Conservation (phyloP, 2,797 vertebrate genomes). For the Bovichtus variegatus region DNA sequence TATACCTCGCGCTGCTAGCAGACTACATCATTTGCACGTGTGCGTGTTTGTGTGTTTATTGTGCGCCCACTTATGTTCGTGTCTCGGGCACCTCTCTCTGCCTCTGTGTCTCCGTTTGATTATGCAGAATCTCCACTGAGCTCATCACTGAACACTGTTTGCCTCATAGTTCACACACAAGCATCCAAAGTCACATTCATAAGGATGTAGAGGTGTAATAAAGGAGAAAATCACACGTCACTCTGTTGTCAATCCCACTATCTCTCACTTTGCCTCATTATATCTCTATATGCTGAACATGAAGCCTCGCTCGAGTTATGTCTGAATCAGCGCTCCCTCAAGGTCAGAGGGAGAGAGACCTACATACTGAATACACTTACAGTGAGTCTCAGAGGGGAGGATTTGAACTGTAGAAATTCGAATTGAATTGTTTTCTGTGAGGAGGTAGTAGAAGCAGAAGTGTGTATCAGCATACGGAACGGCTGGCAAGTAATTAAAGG, state of each 20-base stretch:
- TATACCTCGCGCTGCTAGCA: not conserved
- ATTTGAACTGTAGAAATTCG: not conserved
- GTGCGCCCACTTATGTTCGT: not conserved
- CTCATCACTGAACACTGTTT: slow-evolving; percentile 42
- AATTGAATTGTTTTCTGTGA: not conserved
- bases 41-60: not conserved
- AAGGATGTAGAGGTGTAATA: not conserved
- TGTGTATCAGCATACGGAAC: not conserved
- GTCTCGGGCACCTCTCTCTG: slow-evolving; percentile 10
- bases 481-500: not conserved
- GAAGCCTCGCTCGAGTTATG: slow-evolving; percentile 27
- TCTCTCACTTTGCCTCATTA: not conserved
- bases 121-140: slow-evolving; percentile 57
- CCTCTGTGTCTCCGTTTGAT: slow-evolving; percentile 35
- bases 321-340: slow-evolving; percentile 53
- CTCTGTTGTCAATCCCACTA: not conserved
- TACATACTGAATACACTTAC: slow-evolving; percentile 6
- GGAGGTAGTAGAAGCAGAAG: too few species aligned
- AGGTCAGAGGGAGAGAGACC: slow-evolving; percentile 49
- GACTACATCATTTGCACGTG: not conserved
- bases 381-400: not conserved
- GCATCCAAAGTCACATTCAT: not conserved
- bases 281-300: slow-evolving; percentile 19
- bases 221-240: not conserved
- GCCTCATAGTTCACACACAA: not conserved